These are phyloP conservation scores for Carassius auratus DNA, from an alignment of 2,113 vertebrate species.

Conservation along the genomic window DNA sequence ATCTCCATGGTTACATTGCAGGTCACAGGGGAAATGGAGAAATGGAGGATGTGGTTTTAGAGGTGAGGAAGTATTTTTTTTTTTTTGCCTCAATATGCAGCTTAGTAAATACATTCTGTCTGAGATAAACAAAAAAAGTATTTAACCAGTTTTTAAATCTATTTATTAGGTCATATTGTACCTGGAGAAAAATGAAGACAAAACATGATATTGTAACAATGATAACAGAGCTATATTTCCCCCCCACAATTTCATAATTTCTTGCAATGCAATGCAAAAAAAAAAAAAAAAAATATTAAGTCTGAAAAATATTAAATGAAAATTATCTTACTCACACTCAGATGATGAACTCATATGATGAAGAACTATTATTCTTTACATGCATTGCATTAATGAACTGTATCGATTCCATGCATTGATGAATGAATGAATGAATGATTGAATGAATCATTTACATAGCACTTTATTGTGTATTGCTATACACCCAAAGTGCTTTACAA, in stretches of 20 bases:
- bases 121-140: neutral
- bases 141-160: too few relatives aligned
- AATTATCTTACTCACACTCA: neutral
- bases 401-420: neutral
- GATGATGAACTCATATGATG: neutral
- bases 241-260: neutral
- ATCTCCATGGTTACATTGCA: conserved; percentile 20
- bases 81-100: conserved; percentile 4
- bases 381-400: too few relatives aligned
- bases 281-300: neutral
- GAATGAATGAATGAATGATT: too few relatives aligned
- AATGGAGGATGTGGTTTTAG: conserved; percentile 32
- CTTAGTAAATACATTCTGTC: neutral
- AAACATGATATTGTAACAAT: neutral
- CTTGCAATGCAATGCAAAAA: neutral
- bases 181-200: neutral
- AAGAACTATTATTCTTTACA: neutral
- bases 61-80: conserved; percentile 31
- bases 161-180: neutral
- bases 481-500: too few relatives aligned
- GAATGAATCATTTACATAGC: too few relatives aligned
- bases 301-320: neutral
- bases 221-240: too few relatives aligned
- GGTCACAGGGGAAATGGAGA: conserved; percentile 26
- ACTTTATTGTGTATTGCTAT: too few relatives aligned